Evolutionary conservation across 2,888 invertebrate genomes (phyloP).

Genomic region (Spilosoma lubricipeda): DNA sequence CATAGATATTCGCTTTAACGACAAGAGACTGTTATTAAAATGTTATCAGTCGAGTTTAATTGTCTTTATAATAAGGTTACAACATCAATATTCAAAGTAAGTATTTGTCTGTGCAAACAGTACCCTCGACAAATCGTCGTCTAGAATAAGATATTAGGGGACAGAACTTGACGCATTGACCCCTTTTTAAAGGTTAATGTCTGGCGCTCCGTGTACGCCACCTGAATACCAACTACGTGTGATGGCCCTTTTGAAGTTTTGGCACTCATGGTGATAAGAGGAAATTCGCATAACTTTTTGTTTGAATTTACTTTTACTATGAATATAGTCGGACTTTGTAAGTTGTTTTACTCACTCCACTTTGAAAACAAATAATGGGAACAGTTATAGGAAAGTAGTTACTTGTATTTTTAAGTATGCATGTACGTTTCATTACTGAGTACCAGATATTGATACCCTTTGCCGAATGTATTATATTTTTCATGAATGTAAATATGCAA

Average conservation of each 20-base stretch:
- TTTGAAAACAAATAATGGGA: background rate
- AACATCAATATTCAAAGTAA: conserved; percentile 78
- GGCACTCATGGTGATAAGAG: conserved; percentile 27
- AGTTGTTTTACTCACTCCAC: background rate
- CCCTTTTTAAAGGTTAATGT: conserved; percentile 85
- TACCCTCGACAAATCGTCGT: conserved; percentile 72
- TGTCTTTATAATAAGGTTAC: conserved; percentile 66
- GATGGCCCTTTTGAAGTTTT: conserved; percentile 51
- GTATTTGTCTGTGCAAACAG: conserved; percentile 72
- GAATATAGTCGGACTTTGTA: background rate
- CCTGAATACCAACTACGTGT: conserved; percentile 79
- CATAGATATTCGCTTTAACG: conserved; percentile 8
- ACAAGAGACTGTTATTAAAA: conserved; percentile 47
- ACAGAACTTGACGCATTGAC: conserved; percentile 83
- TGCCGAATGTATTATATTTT: too few relatives aligned
- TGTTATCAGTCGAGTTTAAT: conserved; percentile 64
- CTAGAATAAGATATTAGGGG: conserved; percentile 83
- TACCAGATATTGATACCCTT: background rate
- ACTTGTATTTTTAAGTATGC: background rate
- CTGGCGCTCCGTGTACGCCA: conserved; percentile 68
- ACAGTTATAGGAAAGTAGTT: background rate
- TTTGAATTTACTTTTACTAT: conserved; percentile 2
- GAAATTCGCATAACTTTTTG: conserved; percentile 1
- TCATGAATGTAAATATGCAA: background rate
- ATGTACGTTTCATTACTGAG: background rate